Percentiles rank a stretch among this genome's conserved stretches.
Conservation (phyloP, 37 sponge, comb jelly and placozoan species). For the Beroe forskalii region DNA sequence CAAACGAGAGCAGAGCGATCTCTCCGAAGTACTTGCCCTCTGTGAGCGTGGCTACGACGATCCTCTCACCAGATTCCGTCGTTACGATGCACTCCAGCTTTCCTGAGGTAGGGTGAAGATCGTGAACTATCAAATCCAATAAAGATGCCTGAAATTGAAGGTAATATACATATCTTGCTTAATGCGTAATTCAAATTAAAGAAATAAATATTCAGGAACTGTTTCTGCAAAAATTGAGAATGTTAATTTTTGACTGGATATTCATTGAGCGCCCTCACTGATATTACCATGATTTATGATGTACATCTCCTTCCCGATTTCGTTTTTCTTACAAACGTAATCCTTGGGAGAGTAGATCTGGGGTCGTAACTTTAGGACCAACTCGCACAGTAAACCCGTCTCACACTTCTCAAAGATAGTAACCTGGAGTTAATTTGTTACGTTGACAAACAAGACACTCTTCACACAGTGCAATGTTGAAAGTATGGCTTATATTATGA, state of each 20-base stretch:
- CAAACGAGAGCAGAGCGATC: slow-evolving; percentile 72
- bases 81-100: slow-evolving; percentile 60
- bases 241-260: no score
- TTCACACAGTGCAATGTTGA: no score
- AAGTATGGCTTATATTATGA: no score
- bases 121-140: background rate
- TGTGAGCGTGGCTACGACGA: slow-evolving; percentile 64
- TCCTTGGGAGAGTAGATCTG: slow-evolving; percentile 79
- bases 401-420: slow-evolving; percentile 77
- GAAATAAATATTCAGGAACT: no score
- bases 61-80: slow-evolving; percentile 60
- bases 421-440: slow-evolving; percentile 49
- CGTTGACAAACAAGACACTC: no score
- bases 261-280: no score
- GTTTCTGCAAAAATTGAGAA: no score
- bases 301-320: slow-evolving; percentile 79
- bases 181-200: no score
- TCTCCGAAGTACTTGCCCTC: slow-evolving; percentile 78
- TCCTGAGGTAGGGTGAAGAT: background rate
- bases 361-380: slow-evolving; percentile 72
- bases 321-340: slow-evolving; percentile 73
- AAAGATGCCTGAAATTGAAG: no score
- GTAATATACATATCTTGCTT: no score
- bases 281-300: slow-evolving; percentile 73
- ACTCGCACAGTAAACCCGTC: slow-evolving; percentile 71